phyloP scores from a whole-genome alignment of 2,113 vertebrate genomes.

The Xiphorhynchus elegans region DNA sequence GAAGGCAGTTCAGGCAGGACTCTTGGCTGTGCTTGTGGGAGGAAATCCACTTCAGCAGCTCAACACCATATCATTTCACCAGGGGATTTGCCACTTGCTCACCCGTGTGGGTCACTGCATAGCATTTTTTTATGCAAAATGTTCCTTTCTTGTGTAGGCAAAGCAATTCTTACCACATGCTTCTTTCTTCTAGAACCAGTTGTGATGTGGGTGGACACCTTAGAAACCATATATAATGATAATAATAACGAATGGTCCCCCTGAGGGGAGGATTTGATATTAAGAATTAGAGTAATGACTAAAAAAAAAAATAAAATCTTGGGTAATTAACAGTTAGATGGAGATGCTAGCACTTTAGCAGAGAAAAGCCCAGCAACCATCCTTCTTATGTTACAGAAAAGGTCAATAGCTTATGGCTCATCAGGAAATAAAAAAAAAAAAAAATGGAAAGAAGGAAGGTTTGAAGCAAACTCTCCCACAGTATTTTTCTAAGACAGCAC shows the following conservation, averaged over 20 bases:
- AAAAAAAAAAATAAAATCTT: neutral
- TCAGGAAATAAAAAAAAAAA: neutral
- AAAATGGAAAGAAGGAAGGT: neutral
- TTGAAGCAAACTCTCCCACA: neutral
- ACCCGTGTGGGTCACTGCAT: neutral
- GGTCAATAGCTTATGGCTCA: constrained; percentile 2
- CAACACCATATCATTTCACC: neutral
- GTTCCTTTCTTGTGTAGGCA: constrained; percentile 31
- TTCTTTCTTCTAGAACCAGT: constrained; percentile 2
- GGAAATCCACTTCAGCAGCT: constrained; percentile 38
- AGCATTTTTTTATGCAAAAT: neutral
- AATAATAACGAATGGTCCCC: constrained; percentile 34
- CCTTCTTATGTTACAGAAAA: neutral
- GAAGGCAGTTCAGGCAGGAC: neutral
- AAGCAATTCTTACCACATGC: constrained; percentile 1
- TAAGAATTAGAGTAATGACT: constrained; percentile 30
- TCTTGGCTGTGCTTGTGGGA: constrained; percentile 2
- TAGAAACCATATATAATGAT: constrained; percentile 4
- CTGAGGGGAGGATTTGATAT: constrained; percentile 33
- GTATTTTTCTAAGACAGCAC: neutral
- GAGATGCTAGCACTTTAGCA: neutral
- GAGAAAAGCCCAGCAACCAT: constrained; percentile 23
- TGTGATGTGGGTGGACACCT: constrained; percentile 51
- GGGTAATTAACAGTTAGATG: constrained; percentile 40
- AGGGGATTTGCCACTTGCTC: neutral